Percentiles rank a stretch among this genome's conserved stretches.
phyloP scores from a whole-genome alignment of 1,140 invertebrate genomes.

The Drosophila repletoides region DNA sequence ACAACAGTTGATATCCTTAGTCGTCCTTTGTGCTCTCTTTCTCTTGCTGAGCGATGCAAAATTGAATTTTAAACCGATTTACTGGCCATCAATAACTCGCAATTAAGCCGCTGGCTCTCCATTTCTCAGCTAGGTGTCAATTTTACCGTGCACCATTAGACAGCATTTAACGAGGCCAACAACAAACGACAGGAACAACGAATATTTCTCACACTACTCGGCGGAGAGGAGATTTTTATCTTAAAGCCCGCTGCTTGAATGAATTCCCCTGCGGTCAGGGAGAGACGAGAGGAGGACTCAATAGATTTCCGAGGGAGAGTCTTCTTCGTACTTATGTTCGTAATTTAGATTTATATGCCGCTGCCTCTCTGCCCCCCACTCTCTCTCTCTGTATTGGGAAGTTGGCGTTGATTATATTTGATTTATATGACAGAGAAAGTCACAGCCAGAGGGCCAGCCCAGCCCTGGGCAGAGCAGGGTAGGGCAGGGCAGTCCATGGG shows the following conservation, averaged over 20 bases:
- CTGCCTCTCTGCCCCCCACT: background rate
- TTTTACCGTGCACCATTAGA: constrained; percentile 55
- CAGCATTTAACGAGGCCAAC: constrained; percentile 47
- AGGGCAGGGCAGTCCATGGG: constrained; percentile 37
- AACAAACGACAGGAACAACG: constrained; percentile 42
- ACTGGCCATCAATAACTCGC: constrained; percentile 60
- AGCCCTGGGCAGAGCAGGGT: no score
- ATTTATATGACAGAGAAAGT: constrained; percentile 65
- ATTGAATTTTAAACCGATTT: constrained; percentile 39
- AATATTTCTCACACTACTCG: constrained; percentile 17
- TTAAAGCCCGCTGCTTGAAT: constrained; percentile 30
- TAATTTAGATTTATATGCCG: constrained; percentile 74
- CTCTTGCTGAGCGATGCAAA: constrained; percentile 4
- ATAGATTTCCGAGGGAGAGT: no score
- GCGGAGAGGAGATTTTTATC: constrained; percentile 50
- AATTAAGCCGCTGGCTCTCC: constrained; percentile 45
- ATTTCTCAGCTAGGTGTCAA: constrained; percentile 25
- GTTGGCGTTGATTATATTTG: constrained; percentile 75
- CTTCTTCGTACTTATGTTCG: constrained; percentile 29
- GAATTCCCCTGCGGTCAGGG: constrained; percentile 54
- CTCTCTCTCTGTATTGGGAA: constrained; percentile 41
- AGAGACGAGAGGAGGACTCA: background rate
- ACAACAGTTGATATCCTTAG: constrained; percentile 20
- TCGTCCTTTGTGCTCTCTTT: background rate
- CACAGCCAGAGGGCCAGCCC: constrained; percentile 11